Percentiles rank a stretch among this genome's conserved stretches.
These are phyloP conservation scores for Kryptopterus vitreolus DNA, from an alignment of 2,797 vertebrate genomes.

Conservation along the genomic window DNA sequence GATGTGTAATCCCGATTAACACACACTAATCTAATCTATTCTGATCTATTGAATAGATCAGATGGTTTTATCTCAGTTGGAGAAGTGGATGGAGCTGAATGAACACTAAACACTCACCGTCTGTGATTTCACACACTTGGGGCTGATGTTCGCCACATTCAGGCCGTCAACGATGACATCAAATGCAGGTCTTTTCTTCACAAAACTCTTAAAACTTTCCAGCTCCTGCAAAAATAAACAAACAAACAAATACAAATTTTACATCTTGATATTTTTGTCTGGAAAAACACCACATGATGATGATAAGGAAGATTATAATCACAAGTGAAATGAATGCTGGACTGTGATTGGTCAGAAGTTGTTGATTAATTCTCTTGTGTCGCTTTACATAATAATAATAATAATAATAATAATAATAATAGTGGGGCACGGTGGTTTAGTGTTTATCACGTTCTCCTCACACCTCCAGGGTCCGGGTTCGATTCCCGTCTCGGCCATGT, in stretches of 20 bases:
- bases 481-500: too few relatives aligned
- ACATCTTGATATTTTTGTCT: not conserved
- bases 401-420: too few relatives aligned
- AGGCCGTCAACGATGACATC: constrained; percentile 93
- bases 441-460: too few relatives aligned
- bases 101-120: constrained; percentile 74
- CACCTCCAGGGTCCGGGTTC: too few relatives aligned
- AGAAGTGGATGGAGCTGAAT: too few relatives aligned
- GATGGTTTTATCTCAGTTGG: too few relatives aligned
- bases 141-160: constrained; percentile 80
- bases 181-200: constrained; percentile 78
- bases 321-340: not conserved
- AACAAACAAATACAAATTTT: not conserved
- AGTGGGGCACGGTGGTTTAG: too few relatives aligned
- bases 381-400: not conserved
- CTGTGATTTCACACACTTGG: constrained; percentile 71
- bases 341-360: not conserved
- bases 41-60: too few relatives aligned
- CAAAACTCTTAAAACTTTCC: constrained; percentile 81
- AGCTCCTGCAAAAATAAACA: constrained; percentile 72
- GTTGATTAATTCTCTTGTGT: not conserved
- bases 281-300: not conserved
- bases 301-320: not conserved
- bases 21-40: too few relatives aligned
- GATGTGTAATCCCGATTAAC: constrained; percentile 19